Conservation (phyloP, 2,888 invertebrate species). For the Spisula solida region DNA sequence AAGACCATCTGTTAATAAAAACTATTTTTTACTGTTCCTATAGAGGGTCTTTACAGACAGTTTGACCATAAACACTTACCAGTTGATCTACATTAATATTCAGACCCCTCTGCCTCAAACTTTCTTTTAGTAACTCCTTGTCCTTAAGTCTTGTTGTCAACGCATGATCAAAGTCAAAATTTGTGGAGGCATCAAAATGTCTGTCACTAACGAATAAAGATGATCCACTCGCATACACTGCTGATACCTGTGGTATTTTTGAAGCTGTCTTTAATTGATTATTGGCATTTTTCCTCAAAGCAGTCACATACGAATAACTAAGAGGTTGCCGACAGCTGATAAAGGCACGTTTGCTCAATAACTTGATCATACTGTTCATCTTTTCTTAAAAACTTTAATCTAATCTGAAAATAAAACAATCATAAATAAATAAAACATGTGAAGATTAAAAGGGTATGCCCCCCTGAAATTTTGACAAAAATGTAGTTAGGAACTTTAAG, state of each 20-base stretch:
- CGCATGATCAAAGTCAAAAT: constrained; percentile 56
- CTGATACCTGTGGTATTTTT: neutral
- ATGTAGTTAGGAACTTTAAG: too few relatives aligned
- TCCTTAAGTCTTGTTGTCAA: constrained; percentile 45
- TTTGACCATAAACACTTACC: too few relatives aligned
- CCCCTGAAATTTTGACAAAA: neutral
- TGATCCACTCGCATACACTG: constrained; percentile 17
- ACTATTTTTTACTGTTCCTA: too few relatives aligned
- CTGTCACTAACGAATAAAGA: constrained; percentile 64
- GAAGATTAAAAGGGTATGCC: neutral
- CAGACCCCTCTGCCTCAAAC: constrained; percentile 45
- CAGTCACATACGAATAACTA: constrained; percentile 9
- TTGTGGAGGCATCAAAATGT: constrained; percentile 4
- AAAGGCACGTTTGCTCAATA: neutral
- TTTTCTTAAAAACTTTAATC: neutral
- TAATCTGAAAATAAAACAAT: neutral
- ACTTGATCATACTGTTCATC: neutral
- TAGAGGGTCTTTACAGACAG: too few relatives aligned
- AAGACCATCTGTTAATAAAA: too few relatives aligned
- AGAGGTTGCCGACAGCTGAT: neutral
- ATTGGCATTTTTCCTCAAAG: neutral
- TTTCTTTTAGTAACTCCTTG: constrained; percentile 51
- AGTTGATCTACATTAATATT: constrained; percentile 58
- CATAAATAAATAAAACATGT: neutral
- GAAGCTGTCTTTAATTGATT: neutral